Conservation (phyloP, 1,140 invertebrate genomes). For the Brachionus calyciflorus region DNA sequence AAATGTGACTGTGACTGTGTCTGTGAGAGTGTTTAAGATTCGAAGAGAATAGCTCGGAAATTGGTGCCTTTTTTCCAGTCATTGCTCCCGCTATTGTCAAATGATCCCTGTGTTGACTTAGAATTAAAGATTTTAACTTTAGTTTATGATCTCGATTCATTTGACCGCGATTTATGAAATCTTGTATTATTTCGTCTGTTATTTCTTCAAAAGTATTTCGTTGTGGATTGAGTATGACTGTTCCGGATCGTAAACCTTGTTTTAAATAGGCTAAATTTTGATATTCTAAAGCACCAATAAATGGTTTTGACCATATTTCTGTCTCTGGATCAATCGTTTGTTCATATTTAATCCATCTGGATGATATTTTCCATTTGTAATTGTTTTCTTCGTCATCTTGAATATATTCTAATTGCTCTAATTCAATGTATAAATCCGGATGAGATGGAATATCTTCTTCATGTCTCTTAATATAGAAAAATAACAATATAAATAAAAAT, state of each 20-base stretch:
- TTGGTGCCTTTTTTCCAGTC: constrained; percentile 43
- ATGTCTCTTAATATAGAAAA: no score
- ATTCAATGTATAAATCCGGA: constrained; percentile 25
- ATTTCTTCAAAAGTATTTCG: constrained; percentile 28
- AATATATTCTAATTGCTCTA: constrained; percentile 31
- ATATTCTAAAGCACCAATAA: constrained; percentile 36
- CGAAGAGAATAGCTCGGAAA: constrained; percentile 33
- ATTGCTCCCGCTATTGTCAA: neutral
- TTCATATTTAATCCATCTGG: constrained; percentile 46
- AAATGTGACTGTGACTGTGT: neutral
- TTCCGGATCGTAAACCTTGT: constrained; percentile 13
- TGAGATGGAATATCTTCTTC: no score
- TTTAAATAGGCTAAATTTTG: constrained; percentile 43
- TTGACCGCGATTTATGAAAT: constrained; percentile 32
- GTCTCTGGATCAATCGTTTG: constrained; percentile 39
- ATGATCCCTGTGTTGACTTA: constrained; percentile 38
- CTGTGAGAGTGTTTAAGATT: constrained; percentile 39
- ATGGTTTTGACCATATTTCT: constrained; percentile 35
- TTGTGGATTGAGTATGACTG: constrained; percentile 19
- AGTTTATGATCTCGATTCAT: constrained; percentile 23
- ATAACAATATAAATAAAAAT: no score
- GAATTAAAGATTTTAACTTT: neutral
- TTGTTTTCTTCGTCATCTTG: neutral
- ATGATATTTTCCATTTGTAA: constrained; percentile 34
- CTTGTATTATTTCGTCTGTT: constrained; percentile 26